Percentiles rank a stretch among this genome's conserved stretches.
Evolutionary conservation across 92 coral and sea anemone species (phyloP).

Genomic region (Heliopora coerulea): DNA sequence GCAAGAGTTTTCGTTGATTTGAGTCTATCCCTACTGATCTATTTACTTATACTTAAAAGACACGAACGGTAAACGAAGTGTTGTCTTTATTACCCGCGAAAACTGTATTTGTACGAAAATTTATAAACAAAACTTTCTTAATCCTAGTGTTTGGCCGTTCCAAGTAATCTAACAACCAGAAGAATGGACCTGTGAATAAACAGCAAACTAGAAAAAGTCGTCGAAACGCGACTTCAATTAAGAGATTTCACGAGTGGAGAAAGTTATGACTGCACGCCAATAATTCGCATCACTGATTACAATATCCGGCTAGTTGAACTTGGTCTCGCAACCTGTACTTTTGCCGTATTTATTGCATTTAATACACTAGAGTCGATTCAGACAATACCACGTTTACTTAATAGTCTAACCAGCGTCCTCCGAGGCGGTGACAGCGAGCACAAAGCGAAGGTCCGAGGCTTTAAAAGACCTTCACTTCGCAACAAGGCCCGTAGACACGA

Average conservation of each 20-base stretch:
- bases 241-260: not conserved
- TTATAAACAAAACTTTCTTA: constrained; percentile 28
- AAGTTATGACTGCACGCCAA: constrained; percentile 12
- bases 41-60: constrained; percentile 45
- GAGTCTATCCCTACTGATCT: constrained; percentile 3
- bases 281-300: constrained; percentile 34
- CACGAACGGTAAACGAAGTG: constrained; percentile 8
- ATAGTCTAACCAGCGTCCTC: not conserved
- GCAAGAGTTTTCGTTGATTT: constrained; percentile 17
- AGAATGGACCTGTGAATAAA: constrained; percentile 14
- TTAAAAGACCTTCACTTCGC: not conserved
- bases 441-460: not conserved
- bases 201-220: not conserved
- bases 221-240: constrained; percentile 1
- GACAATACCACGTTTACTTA: constrained; percentile 12
- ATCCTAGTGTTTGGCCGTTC: constrained; percentile 21
- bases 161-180: constrained; percentile 14
- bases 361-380: not conserved
- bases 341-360: constrained; percentile 1
- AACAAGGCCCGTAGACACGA: constrained; percentile 10
- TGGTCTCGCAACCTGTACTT: not conserved
- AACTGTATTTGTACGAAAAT: constrained; percentile 31
- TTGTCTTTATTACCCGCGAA: not conserved
- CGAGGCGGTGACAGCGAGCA: not conserved
- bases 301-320: constrained; percentile 34